phyloP scores from a whole-genome alignment of 2,797 vertebrate genomes.

The Hyperoplus lanceolatus region DNA sequence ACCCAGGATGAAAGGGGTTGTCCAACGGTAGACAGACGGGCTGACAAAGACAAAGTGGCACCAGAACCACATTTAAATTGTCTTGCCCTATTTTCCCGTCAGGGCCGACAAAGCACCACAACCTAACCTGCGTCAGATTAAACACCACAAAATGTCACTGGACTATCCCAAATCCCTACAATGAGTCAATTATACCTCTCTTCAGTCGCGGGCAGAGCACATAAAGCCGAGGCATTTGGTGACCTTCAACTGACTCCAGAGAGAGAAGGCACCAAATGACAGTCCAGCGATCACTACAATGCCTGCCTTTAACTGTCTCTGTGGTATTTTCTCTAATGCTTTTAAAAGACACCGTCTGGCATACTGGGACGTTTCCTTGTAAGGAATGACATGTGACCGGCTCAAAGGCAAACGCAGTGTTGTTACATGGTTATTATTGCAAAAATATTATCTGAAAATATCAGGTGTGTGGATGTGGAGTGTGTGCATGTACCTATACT shows the following conservation, averaged over 20 bases:
- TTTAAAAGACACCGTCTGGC: constrained; percentile 41
- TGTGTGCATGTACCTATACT: constrained; percentile 17
- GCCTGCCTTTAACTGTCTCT: constrained; percentile 62
- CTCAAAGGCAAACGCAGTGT: constrained; percentile 9
- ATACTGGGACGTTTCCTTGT: not conserved
- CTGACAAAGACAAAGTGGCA: constrained; percentile 53
- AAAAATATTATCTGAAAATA: constrained; percentile 41
- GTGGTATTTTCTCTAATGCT: constrained; percentile 61
- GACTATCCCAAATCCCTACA: constrained; percentile 64
- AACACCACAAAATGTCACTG: constrained; percentile 59
- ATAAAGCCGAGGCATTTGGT: constrained; percentile 56
- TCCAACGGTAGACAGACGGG: constrained; percentile 23
- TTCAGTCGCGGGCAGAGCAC: constrained; percentile 63
- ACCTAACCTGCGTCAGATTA: constrained; percentile 52
- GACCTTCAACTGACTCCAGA: constrained; percentile 66
- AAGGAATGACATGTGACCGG: constrained; percentile 30
- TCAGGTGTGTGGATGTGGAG: constrained; percentile 42
- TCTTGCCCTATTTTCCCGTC: constrained; percentile 46
- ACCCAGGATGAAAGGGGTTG: constrained; percentile 34
- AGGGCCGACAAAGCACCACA: constrained; percentile 49
- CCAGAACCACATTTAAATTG: constrained; percentile 49
- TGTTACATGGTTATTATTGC: constrained; percentile 6
- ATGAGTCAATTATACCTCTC: constrained; percentile 77
- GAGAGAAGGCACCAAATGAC: constrained; percentile 62
- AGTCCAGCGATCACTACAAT: constrained; percentile 52